Base-by-base conservation (phyloP, 2,888 invertebrate species). In the Andrena hattorfiana region DNA sequence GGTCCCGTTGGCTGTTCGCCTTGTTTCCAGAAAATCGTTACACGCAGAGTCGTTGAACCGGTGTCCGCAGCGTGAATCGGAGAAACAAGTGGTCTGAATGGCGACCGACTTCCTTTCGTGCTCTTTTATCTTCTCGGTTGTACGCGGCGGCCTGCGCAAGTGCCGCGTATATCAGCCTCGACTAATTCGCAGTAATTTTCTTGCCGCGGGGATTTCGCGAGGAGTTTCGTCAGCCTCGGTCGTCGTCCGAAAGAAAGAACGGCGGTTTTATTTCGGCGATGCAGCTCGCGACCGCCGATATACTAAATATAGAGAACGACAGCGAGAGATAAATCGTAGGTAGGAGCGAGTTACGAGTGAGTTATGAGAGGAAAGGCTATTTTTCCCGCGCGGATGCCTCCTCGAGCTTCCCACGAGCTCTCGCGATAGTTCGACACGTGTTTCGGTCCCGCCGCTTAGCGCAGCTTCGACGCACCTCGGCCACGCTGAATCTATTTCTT, bases 231-330 rank as follows among this genome's bases (percentile, higher is more conserved):
- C n/a, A 13, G n/a, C 2, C 26, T 28, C 35, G 35, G 42, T 42
- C 42, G 42, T 16, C 42, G 42, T 4, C 23, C 23, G 20, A n/a
- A 6, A 28, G 64, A 48, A 42, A 23, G 30, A 2, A 5, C 8
- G 16, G 26, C 35, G 26, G 6, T 49, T 42, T 83, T 67, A 77
- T 80, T 79, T 69, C 59, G 42, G 30, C 23, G 63, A 68, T n/a
- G 67, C 69, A 16, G 54, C 69, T 68, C 70, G 49, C 68, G 67
- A 63, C 59, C 77, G 77, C 23, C 66, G 79, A 81, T 77, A 81
- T 69, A 81, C 89, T 89, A 91, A 90, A 89, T 89, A 91, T 91
- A 91, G 88, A n/a, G 66, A 64, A 20, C 73, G 56, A 54, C 60
- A n/a, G 62, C 59, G 60, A 35, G 35, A 62, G 69, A 80, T 81